Conservation (phyloP, 1,140 invertebrate species). For the Nasonia vitripennis region DNA sequence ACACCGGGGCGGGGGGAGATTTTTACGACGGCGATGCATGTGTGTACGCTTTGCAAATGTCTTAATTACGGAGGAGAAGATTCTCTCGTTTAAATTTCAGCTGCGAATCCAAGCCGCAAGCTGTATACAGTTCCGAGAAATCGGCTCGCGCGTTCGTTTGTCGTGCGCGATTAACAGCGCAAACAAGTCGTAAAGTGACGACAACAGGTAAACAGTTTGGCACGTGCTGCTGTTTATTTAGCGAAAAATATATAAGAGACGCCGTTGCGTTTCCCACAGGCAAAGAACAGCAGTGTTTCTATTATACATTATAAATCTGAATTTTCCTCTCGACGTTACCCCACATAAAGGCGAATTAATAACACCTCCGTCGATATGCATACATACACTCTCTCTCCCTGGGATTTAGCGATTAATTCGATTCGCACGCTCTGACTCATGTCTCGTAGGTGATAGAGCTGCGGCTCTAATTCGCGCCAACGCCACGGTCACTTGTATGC, state of each 20-base stretch:
- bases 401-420: slow-evolving; percentile 38
- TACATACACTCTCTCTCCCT: slow-evolving; percentile 23
- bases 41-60: background rate
- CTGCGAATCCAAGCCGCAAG: background rate
- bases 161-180: background rate
- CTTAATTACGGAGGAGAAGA: background rate
- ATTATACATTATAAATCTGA: too few species aligned
- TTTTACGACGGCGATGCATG: background rate
- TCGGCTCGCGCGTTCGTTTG: background rate
- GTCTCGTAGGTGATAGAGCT: background rate
- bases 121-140: background rate
- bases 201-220: background rate
- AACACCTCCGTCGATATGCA: background rate
- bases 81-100: background rate
- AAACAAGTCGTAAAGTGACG: slow-evolving; percentile 21
- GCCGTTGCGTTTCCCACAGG: too few species aligned
- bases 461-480: slow-evolving; percentile 25
- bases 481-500: background rate
- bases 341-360: background rate
- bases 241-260: too few species aligned
- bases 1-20: too few species aligned
- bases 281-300: too few species aligned
- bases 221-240: background rate
- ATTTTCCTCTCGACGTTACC: background rate
- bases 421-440: slow-evolving; percentile 35